Conservation (phyloP, 64 coral and sea anemone species). For the Stylophora pistillata region DNA sequence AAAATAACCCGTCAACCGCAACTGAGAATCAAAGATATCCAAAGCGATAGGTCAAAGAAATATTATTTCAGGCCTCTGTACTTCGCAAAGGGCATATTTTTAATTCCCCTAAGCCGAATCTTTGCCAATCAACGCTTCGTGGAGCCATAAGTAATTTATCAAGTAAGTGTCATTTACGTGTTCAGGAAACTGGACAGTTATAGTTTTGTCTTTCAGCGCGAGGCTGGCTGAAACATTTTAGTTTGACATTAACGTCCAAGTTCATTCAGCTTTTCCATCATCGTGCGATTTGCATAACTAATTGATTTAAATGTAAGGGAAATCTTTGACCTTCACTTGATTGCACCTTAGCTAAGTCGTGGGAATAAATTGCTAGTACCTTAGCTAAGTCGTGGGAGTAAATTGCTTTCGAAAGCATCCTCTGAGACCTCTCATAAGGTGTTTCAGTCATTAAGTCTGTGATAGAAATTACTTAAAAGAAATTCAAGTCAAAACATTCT, state of each 20-base stretch:
- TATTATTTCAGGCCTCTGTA: not conserved
- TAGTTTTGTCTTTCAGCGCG: constrained; percentile 22
- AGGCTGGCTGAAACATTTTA: constrained; percentile 11
- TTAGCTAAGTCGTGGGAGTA: not conserved
- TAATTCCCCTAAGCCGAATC: not conserved
- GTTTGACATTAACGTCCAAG: constrained; percentile 10
- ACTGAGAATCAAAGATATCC: not conserved
- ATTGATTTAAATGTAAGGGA: constrained; percentile 12
- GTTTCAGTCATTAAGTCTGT: not conserved
- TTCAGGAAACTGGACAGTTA: not conserved
- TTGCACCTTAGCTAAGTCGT: not conserved
- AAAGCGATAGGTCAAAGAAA: not conserved
- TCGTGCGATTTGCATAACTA: constrained; percentile 17
- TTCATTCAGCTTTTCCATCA: constrained; percentile 26
- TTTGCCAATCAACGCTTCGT: not conserved
- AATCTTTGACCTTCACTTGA: constrained; percentile 36
- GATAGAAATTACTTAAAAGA: not conserved
- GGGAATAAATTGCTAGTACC: constrained; percentile 17
- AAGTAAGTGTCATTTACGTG: not conserved
- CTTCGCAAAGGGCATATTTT: not conserved
- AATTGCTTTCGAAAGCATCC: constrained; percentile 4
- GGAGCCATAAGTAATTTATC: not conserved
- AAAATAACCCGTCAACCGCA: not conserved
- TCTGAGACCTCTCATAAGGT: not conserved
- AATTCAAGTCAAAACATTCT: not conserved